A percentile compares a stretch with the other conserved stretches of the same genome.
phyloP scores from a whole-genome alignment of 1,140 invertebrate species.

The Cepaea nemoralis region DNA sequence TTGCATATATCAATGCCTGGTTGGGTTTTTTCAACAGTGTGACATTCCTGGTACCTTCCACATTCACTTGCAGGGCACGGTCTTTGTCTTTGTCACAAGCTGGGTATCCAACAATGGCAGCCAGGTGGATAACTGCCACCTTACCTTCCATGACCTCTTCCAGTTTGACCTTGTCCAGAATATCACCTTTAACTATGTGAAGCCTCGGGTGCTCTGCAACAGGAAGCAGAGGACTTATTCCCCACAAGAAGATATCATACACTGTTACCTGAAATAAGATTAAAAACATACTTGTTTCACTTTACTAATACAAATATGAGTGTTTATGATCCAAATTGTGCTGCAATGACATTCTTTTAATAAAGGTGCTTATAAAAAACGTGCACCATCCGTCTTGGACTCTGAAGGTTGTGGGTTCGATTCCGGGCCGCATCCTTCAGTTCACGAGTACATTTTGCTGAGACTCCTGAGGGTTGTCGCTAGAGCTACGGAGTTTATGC shows the following conservation, averaged over 20 bases:
- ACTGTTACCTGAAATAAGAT: constrained; percentile 47
- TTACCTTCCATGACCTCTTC: constrained; percentile 51
- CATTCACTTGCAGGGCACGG: constrained; percentile 56
- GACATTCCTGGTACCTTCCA: constrained; percentile 58
- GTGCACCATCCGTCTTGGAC: no score
- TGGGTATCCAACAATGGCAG: constrained; percentile 65
- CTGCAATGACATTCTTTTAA: no score
- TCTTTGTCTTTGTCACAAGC: constrained; percentile 64
- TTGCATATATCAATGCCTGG: constrained; percentile 63
- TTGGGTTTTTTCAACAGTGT: constrained; percentile 49
- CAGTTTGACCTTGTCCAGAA: constrained; percentile 51
- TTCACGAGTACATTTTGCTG: no score
- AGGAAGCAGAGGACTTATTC: constrained; percentile 51
- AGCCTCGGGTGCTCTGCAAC: constrained; percentile 52
- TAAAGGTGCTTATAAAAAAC: no score
- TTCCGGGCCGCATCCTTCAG: no score
- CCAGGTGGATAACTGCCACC: constrained; percentile 60
- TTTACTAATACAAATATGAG: no score
- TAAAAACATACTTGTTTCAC: no score
- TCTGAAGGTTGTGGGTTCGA: no score
- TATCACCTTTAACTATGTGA: constrained; percentile 57
- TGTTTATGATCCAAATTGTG: no score
- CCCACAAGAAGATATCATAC: constrained; percentile 63
- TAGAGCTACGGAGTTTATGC: no score
- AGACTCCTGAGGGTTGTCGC: no score